A percentile compares a stretch with the other conserved stretches of the same genome.
Conservation (phyloP, 2,888 invertebrate species). For the Diarsia rubi region DNA sequence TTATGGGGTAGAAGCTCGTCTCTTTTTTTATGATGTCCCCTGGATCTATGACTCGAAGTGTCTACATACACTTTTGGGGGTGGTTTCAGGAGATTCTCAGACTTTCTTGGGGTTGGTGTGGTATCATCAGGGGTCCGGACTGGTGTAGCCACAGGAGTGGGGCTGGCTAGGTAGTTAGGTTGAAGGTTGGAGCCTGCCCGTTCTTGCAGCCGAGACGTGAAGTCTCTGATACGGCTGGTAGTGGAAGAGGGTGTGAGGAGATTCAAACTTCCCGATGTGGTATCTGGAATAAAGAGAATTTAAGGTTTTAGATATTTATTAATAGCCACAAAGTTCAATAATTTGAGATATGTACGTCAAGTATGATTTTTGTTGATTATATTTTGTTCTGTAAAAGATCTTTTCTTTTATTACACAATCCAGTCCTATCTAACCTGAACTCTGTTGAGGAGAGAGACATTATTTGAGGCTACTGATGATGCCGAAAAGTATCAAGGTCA, state of each 20-base stretch:
- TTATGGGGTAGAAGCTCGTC: slow-evolving; percentile 89
- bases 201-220: slow-evolving; percentile 91
- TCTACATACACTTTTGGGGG: slow-evolving; percentile 85
- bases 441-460: too few relatives aligned
- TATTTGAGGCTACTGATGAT: background rate
- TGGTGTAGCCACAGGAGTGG: slow-evolving; percentile 79
- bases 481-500: background rate
- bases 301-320: slow-evolving; percentile 2
- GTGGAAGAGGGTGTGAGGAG: slow-evolving; percentile 92
- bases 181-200: slow-evolving; percentile 84
- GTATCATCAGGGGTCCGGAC: slow-evolving; percentile 78
- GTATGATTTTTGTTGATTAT: background rate
- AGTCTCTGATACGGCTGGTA: slow-evolving; percentile 90
- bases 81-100: slow-evolving; percentile 84
- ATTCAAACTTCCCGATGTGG: slow-evolving; percentile 92
- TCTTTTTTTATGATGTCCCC: slow-evolving; percentile 83
- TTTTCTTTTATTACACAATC: background rate
- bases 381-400: background rate
- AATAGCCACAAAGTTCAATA: background rate
- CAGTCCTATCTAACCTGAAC: background rate
- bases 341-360: background rate
- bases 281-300: slow-evolving; percentile 81
- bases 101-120: slow-evolving; percentile 79
- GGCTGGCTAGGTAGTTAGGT: slow-evolving; percentile 72
- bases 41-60: slow-evolving; percentile 82